phyloP scores from a whole-genome alignment of 2,797 vertebrate species.

The Notoglanidium macrostoma region DNA sequence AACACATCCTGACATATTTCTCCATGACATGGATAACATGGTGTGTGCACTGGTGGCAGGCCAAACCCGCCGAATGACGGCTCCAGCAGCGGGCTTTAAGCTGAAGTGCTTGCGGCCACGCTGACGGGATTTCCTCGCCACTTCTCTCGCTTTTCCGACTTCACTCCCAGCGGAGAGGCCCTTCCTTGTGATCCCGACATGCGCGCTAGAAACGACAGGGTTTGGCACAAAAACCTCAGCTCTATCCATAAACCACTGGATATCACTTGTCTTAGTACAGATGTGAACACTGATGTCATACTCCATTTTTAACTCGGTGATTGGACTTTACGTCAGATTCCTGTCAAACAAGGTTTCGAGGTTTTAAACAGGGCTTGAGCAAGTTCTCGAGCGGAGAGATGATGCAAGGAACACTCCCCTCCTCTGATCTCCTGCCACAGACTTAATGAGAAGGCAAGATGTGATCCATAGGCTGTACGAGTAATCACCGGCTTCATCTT shows the following conservation, averaged over 20 bases:
- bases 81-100: not conserved
- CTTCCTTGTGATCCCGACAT: constrained; percentile 28
- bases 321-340: constrained; percentile 40
- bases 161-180: constrained; percentile 15
- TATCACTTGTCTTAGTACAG: constrained; percentile 37
- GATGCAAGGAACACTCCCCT: constrained; percentile 31
- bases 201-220: constrained; percentile 44
- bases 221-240: constrained; percentile 35
- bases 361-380: constrained; percentile 38
- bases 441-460: constrained; percentile 51
- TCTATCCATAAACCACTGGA: constrained; percentile 31
- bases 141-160: constrained; percentile 11
- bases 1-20: not conserved
- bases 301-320: constrained; percentile 45
- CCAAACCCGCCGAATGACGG: constrained; percentile 21
- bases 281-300: constrained; percentile 57
- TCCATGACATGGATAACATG: not conserved
- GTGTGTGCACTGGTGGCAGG: not conserved
- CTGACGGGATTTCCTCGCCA: not conserved
- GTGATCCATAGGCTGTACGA: not conserved
- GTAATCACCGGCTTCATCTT: constrained; percentile 33
- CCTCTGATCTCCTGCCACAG: constrained; percentile 54
- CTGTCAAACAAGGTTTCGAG: constrained; percentile 40
- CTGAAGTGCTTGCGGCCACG: not conserved
- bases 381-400: constrained; percentile 29